These are phyloP conservation scores for Sipha flava DNA, from an alignment of 1,140 invertebrate genomes.

Conservation along the genomic window DNA sequence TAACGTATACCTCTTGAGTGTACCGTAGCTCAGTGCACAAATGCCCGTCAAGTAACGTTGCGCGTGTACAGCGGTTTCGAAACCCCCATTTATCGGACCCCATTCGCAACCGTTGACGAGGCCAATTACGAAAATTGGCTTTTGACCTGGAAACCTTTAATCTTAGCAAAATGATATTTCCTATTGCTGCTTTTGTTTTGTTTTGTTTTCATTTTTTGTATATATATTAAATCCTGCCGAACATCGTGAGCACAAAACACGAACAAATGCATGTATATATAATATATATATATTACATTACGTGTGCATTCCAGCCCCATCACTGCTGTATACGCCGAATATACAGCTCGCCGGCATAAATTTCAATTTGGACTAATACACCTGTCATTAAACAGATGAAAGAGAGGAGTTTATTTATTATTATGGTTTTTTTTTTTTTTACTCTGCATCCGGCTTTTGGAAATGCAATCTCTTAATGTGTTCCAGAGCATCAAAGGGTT, in stretches of 20 bases:
- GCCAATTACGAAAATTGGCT: conserved; percentile 30
- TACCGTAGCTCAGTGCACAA: not conserved
- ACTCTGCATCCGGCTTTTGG: not conserved
- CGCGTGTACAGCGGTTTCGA: not conserved
- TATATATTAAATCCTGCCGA: not conserved
- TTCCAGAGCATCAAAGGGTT: conserved; percentile 18
- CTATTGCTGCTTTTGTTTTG: not conserved
- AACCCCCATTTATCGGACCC: not conserved
- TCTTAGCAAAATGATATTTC: conserved; percentile 10
- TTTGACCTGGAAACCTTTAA: conserved; percentile 15
- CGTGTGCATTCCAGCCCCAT: too few relatives aligned
- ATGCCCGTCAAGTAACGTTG: not conserved
- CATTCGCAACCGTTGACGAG: not conserved
- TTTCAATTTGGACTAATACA: conserved; percentile 28
- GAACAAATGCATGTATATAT: not conserved
- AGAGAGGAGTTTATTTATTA: not conserved
- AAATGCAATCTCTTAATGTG: conserved; percentile 25
- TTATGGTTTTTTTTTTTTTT: not conserved
- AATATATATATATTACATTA: not conserved
- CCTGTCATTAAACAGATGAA: conserved; percentile 29
- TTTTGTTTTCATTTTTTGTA: not conserved
- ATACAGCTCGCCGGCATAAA: not conserved
- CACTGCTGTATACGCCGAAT: too few relatives aligned
- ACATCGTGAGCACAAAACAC: not conserved
- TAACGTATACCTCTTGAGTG: not conserved